Evolutionary conservation across 2,888 invertebrate genomes (phyloP).

Genomic region (Cephus sareptanus): DNA sequence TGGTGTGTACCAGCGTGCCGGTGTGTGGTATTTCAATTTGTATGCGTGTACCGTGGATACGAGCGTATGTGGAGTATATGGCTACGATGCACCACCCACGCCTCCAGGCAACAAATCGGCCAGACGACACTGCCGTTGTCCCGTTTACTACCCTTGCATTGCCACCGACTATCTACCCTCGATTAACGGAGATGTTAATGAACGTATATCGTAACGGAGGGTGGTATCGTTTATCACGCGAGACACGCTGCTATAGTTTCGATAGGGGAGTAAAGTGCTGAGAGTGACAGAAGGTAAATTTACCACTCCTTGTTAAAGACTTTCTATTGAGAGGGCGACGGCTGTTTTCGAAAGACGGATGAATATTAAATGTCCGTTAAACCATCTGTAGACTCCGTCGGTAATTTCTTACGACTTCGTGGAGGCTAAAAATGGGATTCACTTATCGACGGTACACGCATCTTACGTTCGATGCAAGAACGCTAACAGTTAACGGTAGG

Average conservation of each 20-base stretch:
- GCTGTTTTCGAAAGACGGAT: neutral
- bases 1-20: neutral
- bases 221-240: conserved; percentile 24
- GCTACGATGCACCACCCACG: neutral
- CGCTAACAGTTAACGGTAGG: neutral
- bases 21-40: neutral
- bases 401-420: neutral
- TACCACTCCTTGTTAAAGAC: neutral
- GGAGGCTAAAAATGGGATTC: too few relatives aligned
- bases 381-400: neutral
- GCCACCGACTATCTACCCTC: conserved; percentile 19
- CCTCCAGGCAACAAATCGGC: neutral
- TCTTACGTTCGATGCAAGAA: too few relatives aligned
- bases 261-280: neutral
- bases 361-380: neutral
- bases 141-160: neutral
- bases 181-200: conserved; percentile 52
- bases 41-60: neutral
- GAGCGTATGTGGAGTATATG: neutral
- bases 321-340: neutral
- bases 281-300: neutral
- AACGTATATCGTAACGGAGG: conserved; percentile 22
- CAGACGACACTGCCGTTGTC: neutral
- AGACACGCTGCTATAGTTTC: conserved; percentile 43
- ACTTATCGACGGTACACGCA: too few relatives aligned